These are phyloP conservation scores for Trichomycterus rosablanca DNA, from an alignment of 2,113 vertebrate species.

Conservation along the genomic window DNA sequence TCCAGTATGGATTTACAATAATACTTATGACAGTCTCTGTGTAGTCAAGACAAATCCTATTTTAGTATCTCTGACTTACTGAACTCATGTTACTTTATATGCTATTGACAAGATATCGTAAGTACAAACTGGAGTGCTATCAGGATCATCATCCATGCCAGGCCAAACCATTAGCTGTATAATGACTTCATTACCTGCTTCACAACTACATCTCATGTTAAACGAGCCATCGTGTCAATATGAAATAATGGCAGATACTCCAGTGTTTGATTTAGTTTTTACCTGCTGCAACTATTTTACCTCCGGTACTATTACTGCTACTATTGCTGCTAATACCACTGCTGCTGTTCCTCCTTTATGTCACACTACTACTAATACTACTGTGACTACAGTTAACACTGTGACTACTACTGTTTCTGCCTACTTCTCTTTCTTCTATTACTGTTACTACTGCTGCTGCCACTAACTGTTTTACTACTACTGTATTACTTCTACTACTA, in stretches of 20 bases:
- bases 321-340: too few species aligned
- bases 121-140: background rate
- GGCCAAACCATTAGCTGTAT: background rate
- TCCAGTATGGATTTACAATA: background rate
- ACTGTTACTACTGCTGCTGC: too few species aligned
- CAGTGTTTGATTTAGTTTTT: background rate
- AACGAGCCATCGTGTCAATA: background rate
- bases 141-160: background rate
- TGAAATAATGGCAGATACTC: background rate
- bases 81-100: background rate
- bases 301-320: too few species aligned
- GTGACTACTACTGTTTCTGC: too few species aligned
- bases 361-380: too few species aligned
- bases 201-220: background rate
- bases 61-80: slow-evolving; percentile 3
- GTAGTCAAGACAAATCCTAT: background rate
- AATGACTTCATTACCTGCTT: slow-evolving; percentile 4
- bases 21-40: background rate
- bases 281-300: too few species aligned
- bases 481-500: too few species aligned
- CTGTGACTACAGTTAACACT: too few species aligned
- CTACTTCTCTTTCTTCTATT: too few species aligned
- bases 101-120: background rate
- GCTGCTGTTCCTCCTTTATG: too few species aligned
- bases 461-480: too few species aligned